These are phyloP conservation scores for Yoshiicerus persimilis DNA, from an alignment of 1,140 invertebrate species.

Conservation along the genomic window DNA sequence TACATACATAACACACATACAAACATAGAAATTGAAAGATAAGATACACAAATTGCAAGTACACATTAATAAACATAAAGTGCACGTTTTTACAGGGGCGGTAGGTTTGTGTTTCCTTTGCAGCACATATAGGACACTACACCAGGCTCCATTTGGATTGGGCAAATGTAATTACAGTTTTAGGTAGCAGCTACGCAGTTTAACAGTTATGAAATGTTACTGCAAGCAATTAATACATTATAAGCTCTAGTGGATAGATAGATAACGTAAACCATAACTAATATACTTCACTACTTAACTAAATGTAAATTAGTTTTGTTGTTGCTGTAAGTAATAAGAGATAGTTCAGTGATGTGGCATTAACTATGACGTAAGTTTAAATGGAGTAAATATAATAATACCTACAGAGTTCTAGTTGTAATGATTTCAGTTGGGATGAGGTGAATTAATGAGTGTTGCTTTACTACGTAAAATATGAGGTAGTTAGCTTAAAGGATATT, in stretches of 20 bases:
- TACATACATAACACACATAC: too few species aligned
- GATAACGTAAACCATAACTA: not conserved
- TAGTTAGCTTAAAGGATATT: not conserved
- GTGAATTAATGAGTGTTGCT: not conserved
- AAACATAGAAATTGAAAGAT: not conserved
- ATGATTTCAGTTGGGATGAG: not conserved
- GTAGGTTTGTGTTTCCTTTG: too few species aligned
- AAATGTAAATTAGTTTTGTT: not conserved
- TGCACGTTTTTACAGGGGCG: too few species aligned
- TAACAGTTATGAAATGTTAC: not conserved
- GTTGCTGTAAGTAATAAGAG: not conserved
- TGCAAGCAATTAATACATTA: not conserved
- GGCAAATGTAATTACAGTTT: not conserved
- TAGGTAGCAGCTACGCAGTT: not conserved
- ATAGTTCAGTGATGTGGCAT: not conserved
- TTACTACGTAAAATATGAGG: not conserved
- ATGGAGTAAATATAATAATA: not conserved
- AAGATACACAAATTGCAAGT: not conserved
- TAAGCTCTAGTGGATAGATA: not conserved
- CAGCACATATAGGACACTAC: too few species aligned
- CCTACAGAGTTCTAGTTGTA: not conserved
- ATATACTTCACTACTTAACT: not conserved
- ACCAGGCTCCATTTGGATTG: too few species aligned
- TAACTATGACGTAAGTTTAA: not conserved
- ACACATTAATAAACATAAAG: too few species aligned